Evolutionary conservation across 2,797 vertebrate species (phyloP), one percentile per base, ranked within the genome.

Genomic region (Tiaroga cobitis): DNA sequence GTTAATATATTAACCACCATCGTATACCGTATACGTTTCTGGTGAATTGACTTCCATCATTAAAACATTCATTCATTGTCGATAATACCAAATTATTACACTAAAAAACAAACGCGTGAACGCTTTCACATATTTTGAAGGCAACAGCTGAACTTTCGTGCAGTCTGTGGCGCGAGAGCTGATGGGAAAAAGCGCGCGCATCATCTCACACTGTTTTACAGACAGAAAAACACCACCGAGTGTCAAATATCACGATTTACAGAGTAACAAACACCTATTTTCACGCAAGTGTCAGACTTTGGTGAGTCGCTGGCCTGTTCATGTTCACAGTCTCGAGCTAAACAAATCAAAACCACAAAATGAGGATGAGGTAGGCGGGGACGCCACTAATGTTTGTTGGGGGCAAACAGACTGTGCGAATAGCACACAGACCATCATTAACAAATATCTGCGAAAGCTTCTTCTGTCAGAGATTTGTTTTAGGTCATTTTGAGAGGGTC

Each of bases 311-410:
- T 37, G n/a, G 11, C 7, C 46, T 24, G 26, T 34, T n/a, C 49
- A 0, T 32, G 72, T 26, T 72, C 26, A 34, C n/a, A 21, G 29
- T 68, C 41, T 41, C 41, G 32, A 13, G 5, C 68, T 41, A 88
- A 70, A 90, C 18, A 43, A 39, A 81, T 80, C 61, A 32, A 54
- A 86, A 83, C 19, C 68, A 69, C 59, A 83, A 61, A 73, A 83
- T 54, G 73, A 86, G 15, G 69, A 83, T 41, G 80, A 87, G 83
- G 90, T 84, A 91, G 90, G 89, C 86, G 90, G 87, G 83, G 87
- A 88, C 89, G 75, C 73, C 83, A 59, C 80, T 84, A 77, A 81
- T 49, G 74, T 75, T 80, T 82, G 63, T 80, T 78, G 37, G 67
- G 75, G 46, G 34, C 4, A 49, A 76, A 77, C 65, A 61, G 34